Base-by-base conservation (phyloP, 2,888 invertebrate species). In the Panopea generosa region DNA sequence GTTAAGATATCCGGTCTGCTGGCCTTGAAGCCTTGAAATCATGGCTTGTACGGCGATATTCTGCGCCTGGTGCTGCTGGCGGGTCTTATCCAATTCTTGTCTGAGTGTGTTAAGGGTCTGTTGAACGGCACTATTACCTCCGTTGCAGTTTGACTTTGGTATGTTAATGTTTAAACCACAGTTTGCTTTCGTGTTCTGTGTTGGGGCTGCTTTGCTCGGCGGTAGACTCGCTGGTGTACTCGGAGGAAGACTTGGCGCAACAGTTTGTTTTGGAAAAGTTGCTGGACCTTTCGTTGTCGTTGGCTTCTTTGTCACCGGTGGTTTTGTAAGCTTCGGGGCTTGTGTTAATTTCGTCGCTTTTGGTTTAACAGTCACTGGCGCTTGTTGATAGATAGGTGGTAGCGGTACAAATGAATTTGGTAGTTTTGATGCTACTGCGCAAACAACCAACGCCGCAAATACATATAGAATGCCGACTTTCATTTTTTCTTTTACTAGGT, bases 61-160 rank as follows among this genome's bases (percentile, higher is more conserved):
- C 63, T 80, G 80, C 0, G 82, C 71, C 47, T 77, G 72, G 60
- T 75, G 68, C 61, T 82, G 83, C 26, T 78, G 71, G n/a, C 78
- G 65, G 29, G 80, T 71, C 49, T 45, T 60, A 49, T 72, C 78
- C 18, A 85, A 57, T 45, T 85, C 74, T 49, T 80, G 80, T 43
- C 72, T 73, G 27, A 85, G 50, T 2, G 65, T 52, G 38, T 61
- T 57, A 27, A 85, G 49, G 11, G 82, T 63, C 45, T 75, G 77
- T 50, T 83, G 77, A 2, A 82, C 72, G 18, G 72, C 80, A 1
- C 72, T 72, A 57, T 80, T 82, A 7, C 76, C 77, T 0, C 74
- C 77, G 27, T 69, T 59, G 40, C 73, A 76, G 43, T 74, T 78
- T 27, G 74, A 71, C 20, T 70, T 59, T 6, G 84, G 83, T 14